Evolutionary conservation across 2,113 vertebrate genomes (phyloP).

Genomic region (Nansenia antarctica): DNA sequence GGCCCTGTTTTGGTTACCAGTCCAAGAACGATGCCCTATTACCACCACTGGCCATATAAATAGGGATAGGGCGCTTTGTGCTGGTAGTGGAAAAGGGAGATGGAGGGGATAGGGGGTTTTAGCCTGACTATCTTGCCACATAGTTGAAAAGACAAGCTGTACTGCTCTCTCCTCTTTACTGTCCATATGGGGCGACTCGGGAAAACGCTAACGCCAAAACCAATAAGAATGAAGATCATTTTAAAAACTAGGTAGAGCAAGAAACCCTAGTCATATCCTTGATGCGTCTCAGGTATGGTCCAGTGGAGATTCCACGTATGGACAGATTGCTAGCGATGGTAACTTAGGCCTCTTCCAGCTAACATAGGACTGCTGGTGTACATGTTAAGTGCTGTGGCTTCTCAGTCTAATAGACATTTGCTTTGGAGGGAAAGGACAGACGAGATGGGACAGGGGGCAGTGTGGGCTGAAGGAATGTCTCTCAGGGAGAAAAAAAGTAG

Average conservation of each 20-base stretch:
- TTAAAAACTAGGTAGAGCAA: too few relatives aligned
- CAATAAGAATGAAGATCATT: too few relatives aligned
- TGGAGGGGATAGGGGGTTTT: not conserved
- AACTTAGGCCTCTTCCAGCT: not conserved
- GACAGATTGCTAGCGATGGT: not conserved
- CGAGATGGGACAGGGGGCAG: conserved; percentile 37
- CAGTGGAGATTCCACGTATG: too few relatives aligned
- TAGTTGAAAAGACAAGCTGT: too few relatives aligned
- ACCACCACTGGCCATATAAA: not conserved
- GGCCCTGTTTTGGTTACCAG: conserved; percentile 29
- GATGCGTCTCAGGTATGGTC: too few relatives aligned
- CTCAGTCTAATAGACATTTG: conserved; percentile 19
- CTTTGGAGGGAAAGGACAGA: conserved; percentile 16
- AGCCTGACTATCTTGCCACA: not conserved
- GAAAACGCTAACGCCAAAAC: not conserved
- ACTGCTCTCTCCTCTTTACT: too few relatives aligned
- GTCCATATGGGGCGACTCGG: too few relatives aligned
- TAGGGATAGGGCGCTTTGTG: not conserved
- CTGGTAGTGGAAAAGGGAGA: not conserved
- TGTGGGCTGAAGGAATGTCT: conserved; percentile 71
- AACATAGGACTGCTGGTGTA: not conserved
- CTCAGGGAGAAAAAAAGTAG: conserved; percentile 42
- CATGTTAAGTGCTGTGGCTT: not conserved
- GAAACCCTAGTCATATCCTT: too few relatives aligned
- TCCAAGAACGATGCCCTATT: not conserved